These are phyloP conservation scores for Dinomys branickii DNA, from an alignment of 2,113 vertebrate genomes.

Conservation along the genomic window DNA sequence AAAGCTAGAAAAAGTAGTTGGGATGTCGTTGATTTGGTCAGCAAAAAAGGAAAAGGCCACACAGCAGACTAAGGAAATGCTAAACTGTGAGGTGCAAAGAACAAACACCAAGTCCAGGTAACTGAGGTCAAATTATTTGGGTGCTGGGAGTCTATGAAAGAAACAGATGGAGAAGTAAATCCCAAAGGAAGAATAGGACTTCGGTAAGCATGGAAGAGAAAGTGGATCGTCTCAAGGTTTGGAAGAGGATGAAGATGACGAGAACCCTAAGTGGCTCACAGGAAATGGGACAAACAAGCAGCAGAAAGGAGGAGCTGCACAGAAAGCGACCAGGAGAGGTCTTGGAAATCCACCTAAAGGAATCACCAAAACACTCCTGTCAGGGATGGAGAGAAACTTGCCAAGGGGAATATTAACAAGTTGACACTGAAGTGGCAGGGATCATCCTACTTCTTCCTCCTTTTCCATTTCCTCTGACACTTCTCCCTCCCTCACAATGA, in stretches of 20 bases:
- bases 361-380: not conserved
- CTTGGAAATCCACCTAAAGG: not conserved
- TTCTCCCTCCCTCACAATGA: not conserved
- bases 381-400: not conserved
- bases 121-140: not conserved
- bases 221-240: not conserved
- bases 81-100: not conserved
- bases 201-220: not conserved
- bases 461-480: not conserved
- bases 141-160: not conserved
- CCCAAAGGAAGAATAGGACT: not conserved
- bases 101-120: not conserved
- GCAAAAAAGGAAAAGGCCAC: not conserved
- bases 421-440: not conserved
- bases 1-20: not conserved
- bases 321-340: not conserved
- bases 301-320: accelerated
- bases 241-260: not conserved
- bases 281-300: not conserved
- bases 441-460: not conserved
- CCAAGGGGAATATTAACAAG: not conserved
- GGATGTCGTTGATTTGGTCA: not conserved
- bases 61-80: not conserved
- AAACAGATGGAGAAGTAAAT: not conserved
- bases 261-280: not conserved